Conservation (phyloP, 2,888 invertebrate species). For the Zygogramma bicolorata region DNA sequence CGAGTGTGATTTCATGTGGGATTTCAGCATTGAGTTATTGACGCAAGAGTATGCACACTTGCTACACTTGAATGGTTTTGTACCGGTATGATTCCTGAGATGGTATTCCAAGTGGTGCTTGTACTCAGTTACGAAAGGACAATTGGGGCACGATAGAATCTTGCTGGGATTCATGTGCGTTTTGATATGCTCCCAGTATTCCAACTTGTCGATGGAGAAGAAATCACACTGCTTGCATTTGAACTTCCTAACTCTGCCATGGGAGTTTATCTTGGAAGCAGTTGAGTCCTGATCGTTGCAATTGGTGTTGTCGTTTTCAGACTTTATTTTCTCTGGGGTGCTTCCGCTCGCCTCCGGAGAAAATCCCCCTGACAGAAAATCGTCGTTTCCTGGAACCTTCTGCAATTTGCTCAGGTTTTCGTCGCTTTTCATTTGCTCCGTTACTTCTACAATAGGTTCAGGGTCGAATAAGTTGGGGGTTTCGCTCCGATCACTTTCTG, state of each 20-base stretch:
- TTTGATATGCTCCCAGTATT: conserved; percentile 93
- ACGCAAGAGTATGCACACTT: conserved; percentile 92
- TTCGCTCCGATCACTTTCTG: conserved; percentile 68
- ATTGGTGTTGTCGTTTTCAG: conserved; percentile 67
- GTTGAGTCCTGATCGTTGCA: no score
- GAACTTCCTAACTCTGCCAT: conserved; percentile 90
- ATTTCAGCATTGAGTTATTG: conserved; percentile 99
- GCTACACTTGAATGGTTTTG: conserved; percentile 94
- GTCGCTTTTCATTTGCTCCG: no score
- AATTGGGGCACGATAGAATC: conserved; percentile 88
- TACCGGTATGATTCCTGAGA: conserved; percentile 92
- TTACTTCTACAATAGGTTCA: no score
- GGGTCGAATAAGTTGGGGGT: conserved; percentile 35
- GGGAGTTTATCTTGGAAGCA: conserved; percentile 74
- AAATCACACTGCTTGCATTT: conserved; percentile 94
- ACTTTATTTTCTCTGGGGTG: conserved; percentile 63
- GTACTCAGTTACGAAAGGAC: conserved; percentile 98
- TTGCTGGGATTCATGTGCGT: conserved; percentile 95
- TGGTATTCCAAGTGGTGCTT: conserved; percentile 99
- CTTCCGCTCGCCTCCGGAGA: conserved; percentile 58
- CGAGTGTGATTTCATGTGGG: conserved; percentile 96
- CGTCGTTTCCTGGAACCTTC: no score
- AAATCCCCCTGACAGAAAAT: no score
- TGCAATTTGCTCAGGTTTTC: no score
- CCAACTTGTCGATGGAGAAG: conserved; percentile 86